Evolutionary conservation across 2,888 invertebrate species (phyloP).

Genomic region (Rotaria magnacalcarata): DNA sequence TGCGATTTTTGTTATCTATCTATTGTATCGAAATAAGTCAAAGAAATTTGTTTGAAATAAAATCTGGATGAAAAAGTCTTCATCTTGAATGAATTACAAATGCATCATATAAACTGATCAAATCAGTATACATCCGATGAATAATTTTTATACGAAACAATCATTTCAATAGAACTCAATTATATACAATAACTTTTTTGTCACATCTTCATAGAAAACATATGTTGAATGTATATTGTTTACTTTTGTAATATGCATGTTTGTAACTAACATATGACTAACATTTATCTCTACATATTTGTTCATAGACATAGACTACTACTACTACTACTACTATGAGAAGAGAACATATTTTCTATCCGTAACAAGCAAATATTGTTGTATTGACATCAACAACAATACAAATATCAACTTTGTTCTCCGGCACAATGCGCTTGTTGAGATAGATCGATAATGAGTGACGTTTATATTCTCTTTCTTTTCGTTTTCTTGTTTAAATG

Average conservation of each 20-base stretch:
- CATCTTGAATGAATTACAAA: not conserved
- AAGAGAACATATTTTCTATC: not conserved
- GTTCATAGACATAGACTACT: not conserved
- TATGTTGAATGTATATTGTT: too few relatives aligned
- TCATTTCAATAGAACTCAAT: too few relatives aligned
- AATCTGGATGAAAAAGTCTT: not conserved
- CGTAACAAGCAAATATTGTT: not conserved
- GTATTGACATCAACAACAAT: slow-evolving; percentile 10
- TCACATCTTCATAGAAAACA: too few relatives aligned
- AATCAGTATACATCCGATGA: too few relatives aligned
- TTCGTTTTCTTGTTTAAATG: not conserved
- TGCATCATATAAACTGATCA: too few relatives aligned
- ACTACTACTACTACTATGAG: not conserved
- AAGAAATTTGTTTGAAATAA: not conserved
- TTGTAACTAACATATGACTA: not conserved
- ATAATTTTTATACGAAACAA: too few relatives aligned
- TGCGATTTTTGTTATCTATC: not conserved
- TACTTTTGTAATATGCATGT: too few relatives aligned
- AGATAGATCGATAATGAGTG: not conserved
- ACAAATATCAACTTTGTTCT: slow-evolving; percentile 21
- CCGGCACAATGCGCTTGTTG: not conserved
- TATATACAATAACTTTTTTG: too few relatives aligned
- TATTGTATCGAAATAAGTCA: not conserved
- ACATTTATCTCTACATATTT: not conserved
- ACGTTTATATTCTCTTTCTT: not conserved